phyloP scores from a whole-genome alignment of 2,113 vertebrate genomes.

The Syngnathus floridae region DNA sequence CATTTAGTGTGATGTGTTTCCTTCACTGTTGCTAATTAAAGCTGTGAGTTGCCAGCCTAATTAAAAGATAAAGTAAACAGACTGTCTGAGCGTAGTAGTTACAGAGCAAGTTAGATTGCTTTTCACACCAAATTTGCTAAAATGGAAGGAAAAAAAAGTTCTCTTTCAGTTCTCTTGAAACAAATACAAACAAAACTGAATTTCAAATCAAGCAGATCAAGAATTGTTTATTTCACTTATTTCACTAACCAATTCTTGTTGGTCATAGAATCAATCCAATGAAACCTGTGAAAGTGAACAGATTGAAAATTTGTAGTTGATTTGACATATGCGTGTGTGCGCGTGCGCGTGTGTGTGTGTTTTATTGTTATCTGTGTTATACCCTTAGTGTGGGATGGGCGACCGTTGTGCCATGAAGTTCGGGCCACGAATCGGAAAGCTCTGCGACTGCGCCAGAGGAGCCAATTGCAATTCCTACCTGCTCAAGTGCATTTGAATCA shows the following conservation, averaged over 20 bases:
- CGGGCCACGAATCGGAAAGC: constrained; percentile 72
- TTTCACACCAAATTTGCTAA: constrained; percentile 21
- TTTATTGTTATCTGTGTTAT: not conserved
- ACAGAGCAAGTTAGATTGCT: constrained; percentile 18
- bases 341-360: too few relatives aligned
- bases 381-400: constrained; percentile 62
- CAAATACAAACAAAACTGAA: not conserved
- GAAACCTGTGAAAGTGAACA: too few relatives aligned
- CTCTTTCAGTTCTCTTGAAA: constrained; percentile 8
- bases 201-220: constrained; percentile 13
- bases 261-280: too few relatives aligned
- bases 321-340: not conserved
- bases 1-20: not conserved
- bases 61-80: constrained; percentile 50
- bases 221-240: constrained; percentile 15
- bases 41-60: constrained; percentile 17
- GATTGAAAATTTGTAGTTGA: too few relatives aligned
- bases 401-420: constrained; percentile 72
- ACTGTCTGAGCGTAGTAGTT: constrained; percentile 33
- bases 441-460: constrained; percentile 73
- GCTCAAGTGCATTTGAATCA: constrained; percentile 70
- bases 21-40: constrained; percentile 25
- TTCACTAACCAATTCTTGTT: too few relatives aligned
- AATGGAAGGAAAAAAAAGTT: not conserved
- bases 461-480: constrained; percentile 75